phyloP scores from a whole-genome alignment of 2,888 invertebrate genomes.

The Fragum sueziense region DNA sequence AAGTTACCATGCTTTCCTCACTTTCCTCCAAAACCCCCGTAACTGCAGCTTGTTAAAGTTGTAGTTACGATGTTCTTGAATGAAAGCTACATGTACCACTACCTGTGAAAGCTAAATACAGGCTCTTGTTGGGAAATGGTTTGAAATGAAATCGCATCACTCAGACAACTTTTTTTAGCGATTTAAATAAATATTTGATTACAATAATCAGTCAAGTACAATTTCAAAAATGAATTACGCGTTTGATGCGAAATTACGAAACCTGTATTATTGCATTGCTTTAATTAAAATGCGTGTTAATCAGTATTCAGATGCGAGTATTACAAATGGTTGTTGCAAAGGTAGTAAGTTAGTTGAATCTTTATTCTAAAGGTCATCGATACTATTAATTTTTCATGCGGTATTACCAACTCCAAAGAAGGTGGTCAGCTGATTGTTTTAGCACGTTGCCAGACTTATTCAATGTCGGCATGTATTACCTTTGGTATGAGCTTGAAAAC shows the following conservation, averaged over 20 bases:
- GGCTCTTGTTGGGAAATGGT: conserved; percentile 9
- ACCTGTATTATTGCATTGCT: background rate
- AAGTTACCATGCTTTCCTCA: background rate
- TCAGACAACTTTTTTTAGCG: background rate
- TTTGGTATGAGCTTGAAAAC: no score
- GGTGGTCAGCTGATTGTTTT: no score
- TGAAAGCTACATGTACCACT: background rate
- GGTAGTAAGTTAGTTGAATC: no score
- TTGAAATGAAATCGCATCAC: background rate
- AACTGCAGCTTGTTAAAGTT: background rate
- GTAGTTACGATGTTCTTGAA: background rate
- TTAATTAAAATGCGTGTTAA: background rate
- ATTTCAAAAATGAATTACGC: conserved; percentile 1
- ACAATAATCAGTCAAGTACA: conserved; percentile 10
- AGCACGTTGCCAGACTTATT: no score
- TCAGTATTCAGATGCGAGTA: background rate
- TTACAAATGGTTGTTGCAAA: no score
- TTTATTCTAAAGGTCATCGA: no score
- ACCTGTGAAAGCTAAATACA: conserved; percentile 4
- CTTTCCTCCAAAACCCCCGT: background rate
- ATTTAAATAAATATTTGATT: conserved; percentile 25
- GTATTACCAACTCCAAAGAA: no score
- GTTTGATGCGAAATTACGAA: background rate
- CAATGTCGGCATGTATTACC: no score
- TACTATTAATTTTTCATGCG: no score